Evolutionary conservation across 2,113 vertebrate genomes (phyloP).

Genomic region (Tetrao urogallus): DNA sequence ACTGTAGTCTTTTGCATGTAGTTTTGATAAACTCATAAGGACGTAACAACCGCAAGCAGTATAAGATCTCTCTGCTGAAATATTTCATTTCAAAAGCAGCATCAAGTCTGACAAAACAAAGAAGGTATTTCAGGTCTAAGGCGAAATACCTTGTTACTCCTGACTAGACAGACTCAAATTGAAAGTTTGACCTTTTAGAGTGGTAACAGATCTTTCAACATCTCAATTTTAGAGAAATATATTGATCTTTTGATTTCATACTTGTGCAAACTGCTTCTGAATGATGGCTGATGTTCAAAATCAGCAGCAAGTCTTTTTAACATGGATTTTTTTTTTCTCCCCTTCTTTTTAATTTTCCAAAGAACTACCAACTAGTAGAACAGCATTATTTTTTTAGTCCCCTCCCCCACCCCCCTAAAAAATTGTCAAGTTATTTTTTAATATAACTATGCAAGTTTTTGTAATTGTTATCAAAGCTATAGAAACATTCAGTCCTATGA

Average conservation of each 20-base stretch:
- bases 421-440: neutral
- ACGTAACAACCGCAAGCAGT: neutral
- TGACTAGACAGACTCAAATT: neutral
- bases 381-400: neutral
- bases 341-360: neutral
- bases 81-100: neutral
- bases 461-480: neutral
- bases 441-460: neutral
- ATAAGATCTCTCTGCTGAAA: neutral
- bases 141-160: neutral
- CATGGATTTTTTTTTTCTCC: neutral
- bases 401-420: neutral
- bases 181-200: slow-evolving; percentile 21
- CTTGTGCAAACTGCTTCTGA: neutral
- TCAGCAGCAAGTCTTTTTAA: neutral
- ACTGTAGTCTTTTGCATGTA: neutral
- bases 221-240: neutral
- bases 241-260: neutral
- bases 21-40: neutral
- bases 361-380: neutral
- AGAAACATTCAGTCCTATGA: accelerated
- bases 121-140: neutral
- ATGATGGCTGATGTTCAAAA: neutral
- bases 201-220: neutral
- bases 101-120: neutral